Evolutionary conservation across 2,888 invertebrate genomes (phyloP).

Genomic region (Rhodophaea formosa): DNA sequence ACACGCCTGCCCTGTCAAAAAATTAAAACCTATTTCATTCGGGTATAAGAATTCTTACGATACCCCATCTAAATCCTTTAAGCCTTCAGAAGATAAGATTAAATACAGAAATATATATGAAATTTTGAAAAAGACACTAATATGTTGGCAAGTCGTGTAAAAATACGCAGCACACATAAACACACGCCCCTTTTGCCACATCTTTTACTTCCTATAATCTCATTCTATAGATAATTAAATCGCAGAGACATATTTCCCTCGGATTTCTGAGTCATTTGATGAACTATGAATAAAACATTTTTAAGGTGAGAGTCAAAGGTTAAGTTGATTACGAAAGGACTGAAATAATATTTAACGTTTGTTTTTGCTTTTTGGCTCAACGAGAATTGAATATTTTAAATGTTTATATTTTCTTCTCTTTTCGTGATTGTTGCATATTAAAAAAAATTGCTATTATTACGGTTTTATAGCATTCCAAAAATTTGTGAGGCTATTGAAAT

Average conservation of each 20-base stretch:
- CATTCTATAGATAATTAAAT: constrained; percentile 14
- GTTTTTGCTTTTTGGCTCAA: neutral
- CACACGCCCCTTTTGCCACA: too few relatives aligned
- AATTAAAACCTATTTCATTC: too few relatives aligned
- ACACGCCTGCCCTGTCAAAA: too few relatives aligned
- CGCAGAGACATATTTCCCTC: neutral
- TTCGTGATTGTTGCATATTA: neutral
- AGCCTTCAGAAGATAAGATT: neutral
- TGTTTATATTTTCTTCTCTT: neutral
- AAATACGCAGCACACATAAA: too few relatives aligned
- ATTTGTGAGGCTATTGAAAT: too few relatives aligned
- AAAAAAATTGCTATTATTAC: too few relatives aligned
- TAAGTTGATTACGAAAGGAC: neutral
- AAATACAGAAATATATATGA: too few relatives aligned
- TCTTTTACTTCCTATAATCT: neutral
- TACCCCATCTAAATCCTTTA: neutral
- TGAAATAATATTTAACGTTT: neutral
- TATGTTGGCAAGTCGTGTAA: too few relatives aligned
- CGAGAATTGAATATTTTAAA: neutral
- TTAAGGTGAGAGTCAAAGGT: neutral
- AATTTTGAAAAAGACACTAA: too few relatives aligned
- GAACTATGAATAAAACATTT: neutral
- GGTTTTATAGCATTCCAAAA: too few relatives aligned
- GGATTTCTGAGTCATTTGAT: neutral
- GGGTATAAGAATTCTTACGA: too few relatives aligned